Evolutionary conservation across 1,140 invertebrate genomes (phyloP).

Genomic region (Trichomalopsis sarcophagae): DNA sequence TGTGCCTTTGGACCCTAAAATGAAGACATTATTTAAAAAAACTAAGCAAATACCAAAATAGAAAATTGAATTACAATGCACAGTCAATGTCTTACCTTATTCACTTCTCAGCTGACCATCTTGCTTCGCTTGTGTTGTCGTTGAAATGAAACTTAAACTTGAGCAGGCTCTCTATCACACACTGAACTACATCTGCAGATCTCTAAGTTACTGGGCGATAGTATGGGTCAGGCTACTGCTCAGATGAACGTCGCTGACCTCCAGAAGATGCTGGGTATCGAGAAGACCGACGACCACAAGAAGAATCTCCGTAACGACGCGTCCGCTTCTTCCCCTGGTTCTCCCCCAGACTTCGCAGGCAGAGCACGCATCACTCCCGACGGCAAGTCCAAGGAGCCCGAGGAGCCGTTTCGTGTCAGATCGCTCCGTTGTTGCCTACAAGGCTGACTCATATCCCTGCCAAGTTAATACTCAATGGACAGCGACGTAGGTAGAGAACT

Average conservation of each 20-base stretch:
- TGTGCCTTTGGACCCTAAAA: constrained; percentile 24
- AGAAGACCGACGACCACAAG: constrained; percentile 66
- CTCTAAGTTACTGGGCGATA: constrained; percentile 94
- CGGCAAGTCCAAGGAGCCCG: constrained; percentile 77
- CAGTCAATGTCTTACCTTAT: constrained; percentile 47
- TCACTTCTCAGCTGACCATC: constrained; percentile 52
- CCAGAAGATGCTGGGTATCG: constrained; percentile 87
- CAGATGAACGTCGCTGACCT: constrained; percentile 95
- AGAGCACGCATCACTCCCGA: constrained; percentile 97
- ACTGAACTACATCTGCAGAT: constrained; percentile 88
- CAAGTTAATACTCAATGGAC: too few species aligned
- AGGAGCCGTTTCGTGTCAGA: constrained; percentile 63
- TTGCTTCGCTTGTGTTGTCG: constrained; percentile 60
- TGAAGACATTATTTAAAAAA: neutral
- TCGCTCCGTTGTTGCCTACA: too few species aligned
- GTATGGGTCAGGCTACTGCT: constrained; percentile 92
- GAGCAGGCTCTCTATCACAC: constrained; percentile 95
- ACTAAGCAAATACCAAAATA: neutral
- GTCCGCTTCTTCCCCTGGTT: constrained; percentile 65
- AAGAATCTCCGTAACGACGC: constrained; percentile 56
- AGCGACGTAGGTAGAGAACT: too few species aligned
- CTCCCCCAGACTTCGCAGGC: constrained; percentile 81
- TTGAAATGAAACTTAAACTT: constrained; percentile 64
- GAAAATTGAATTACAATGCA: neutral
- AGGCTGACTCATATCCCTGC: too few species aligned